Evolutionary conservation across 2,113 vertebrate genomes (phyloP), one percentile per base, ranked within the genome.

Genomic region (Peucedramus taeniatus): DNA sequence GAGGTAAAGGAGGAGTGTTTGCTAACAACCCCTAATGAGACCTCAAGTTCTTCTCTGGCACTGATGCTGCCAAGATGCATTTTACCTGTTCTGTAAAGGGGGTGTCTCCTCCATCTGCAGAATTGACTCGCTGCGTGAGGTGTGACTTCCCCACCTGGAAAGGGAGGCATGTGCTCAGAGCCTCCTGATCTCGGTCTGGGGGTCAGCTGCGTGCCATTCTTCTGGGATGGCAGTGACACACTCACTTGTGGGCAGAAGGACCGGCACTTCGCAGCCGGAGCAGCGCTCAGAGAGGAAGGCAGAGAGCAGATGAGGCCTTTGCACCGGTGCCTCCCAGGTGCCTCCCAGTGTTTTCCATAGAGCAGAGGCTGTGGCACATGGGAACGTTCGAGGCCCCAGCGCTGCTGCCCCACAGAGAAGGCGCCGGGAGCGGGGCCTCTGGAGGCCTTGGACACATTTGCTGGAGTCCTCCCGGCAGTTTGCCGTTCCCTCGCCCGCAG

Each of bases 1-100:
- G 66, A 95, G 65, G 42, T 77, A 63, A 47, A 93, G 68, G 75
- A 91, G 66, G 50, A 66, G 15, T 81, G 66, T 93, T 96, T 94
- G 50, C 85, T 87, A 37, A 80, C 83, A 90, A 20, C n/a, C 51
- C 44, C 79, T 80, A 76, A 85, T 3, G 27, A 92, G 69, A 84
- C 63, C 68, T 65, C 51, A 72, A 75, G 21, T 94, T 92, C 51
- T 92, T 90, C 22, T 7, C n/a, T 15, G 8, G 47, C 57, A 47
- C 76, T 9, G 26, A 60, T 77, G 93, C 60, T 81, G 47, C 37
- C 8, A 5, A 85, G 70, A 37, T 47, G 26, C 19, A 2, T 54
- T 94, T n/a, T 49, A 35, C 49, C 47, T 65, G 3, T 21, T 68
- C n/a, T 68, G 30, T 9, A 31, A 40, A 70, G 24, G 19, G 54